Percentiles rank a stretch among this genome's conserved stretches.
Conservation (phyloP, 2,888 invertebrate genomes). For the Agriotes lineatus region DNA sequence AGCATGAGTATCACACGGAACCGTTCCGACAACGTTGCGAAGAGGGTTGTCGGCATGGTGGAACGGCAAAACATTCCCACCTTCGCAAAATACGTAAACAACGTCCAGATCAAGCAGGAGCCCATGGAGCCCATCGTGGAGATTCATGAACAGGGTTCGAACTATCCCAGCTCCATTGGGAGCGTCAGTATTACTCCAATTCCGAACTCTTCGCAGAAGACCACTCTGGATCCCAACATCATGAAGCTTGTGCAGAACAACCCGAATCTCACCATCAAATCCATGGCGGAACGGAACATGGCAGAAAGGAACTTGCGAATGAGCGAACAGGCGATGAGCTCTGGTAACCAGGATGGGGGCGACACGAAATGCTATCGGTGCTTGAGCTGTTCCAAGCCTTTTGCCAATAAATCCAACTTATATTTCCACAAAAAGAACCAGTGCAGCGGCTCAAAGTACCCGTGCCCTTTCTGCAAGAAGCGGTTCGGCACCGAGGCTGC, state of each 20-base stretch:
- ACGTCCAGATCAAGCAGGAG: slow-evolving; percentile 58
- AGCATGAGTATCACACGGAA: slow-evolving; percentile 33
- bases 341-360: slow-evolving; percentile 36
- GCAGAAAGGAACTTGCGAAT: background rate
- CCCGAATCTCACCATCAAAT: slow-evolving; percentile 63
- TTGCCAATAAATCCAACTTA: slow-evolving; percentile 64
- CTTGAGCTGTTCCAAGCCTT: slow-evolving; percentile 64
- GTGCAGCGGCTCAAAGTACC: slow-evolving; percentile 64
- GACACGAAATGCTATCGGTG: slow-evolving; percentile 61
- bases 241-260: slow-evolving; percentile 64
- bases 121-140: slow-evolving; percentile 63
- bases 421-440: slow-evolving; percentile 66
- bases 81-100: slow-evolving; percentile 31
- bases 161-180: slow-evolving; percentile 49
- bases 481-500: slow-evolving; percentile 65
- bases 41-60: slow-evolving; percentile 21
- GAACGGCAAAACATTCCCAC: slow-evolving; percentile 26
- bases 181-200: slow-evolving; percentile 64
- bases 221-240: slow-evolving; percentile 59
- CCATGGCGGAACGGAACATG: slow-evolving; percentile 40
- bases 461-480: slow-evolving; percentile 66
- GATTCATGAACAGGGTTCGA: slow-evolving; percentile 59
- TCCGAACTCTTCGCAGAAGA: slow-evolving; percentile 57
- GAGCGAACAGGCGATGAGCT: too few relatives aligned
- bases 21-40: slow-evolving; percentile 25